Evolutionary conservation across 2,888 invertebrate genomes (phyloP), one percentile per base, ranked within the genome.

Genomic region (Parnassius glacialis): DNA sequence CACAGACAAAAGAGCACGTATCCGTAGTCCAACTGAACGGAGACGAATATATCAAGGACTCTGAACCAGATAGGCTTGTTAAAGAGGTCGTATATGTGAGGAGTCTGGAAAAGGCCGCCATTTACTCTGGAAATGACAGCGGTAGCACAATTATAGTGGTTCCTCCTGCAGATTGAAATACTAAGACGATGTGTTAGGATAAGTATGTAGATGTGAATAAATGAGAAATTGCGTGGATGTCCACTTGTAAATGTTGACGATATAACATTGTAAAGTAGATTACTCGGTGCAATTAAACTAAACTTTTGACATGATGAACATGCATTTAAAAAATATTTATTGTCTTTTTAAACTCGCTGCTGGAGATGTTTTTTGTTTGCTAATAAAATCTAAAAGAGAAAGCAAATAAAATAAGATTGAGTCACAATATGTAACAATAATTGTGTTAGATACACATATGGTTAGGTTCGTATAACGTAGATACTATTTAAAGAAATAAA

Each of bases 111-210:
- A 84, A 84, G 65, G 76, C 89, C 0, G 87, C 83, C 55, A 84
- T 90, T 20, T 87, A 89, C 55, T 73, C 82, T 0, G 81, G 81
- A 0, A 86, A 84, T 10, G 83, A 88, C n/a, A 85, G 87, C 47
- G 90, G 90, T 0, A 90, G 90, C 68, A 91, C 91, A 0, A 90
- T 91, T 1, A 90, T 91, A 5, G 77, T 88, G 0, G 83, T 91
- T 5, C 90, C 90, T 7, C 90, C 90, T 3, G 87, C 90, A 0
- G 90, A 90, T 76, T 91, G 90, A 90, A 67, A 47, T 64, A 34
- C 10, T 25, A 20, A 5, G 50, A 41, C 52, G 62, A 58, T 60
- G 62, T 53, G 65, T 58, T 54, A 61, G 51, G 64, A 61, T 66
- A 45, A 55, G 61, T 12, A 44, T 45, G 44, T 55, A 44, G 44